These are phyloP conservation scores for Neotoxoptera formosana DNA, from an alignment of 1,140 invertebrate genomes.

Conservation along the genomic window DNA sequence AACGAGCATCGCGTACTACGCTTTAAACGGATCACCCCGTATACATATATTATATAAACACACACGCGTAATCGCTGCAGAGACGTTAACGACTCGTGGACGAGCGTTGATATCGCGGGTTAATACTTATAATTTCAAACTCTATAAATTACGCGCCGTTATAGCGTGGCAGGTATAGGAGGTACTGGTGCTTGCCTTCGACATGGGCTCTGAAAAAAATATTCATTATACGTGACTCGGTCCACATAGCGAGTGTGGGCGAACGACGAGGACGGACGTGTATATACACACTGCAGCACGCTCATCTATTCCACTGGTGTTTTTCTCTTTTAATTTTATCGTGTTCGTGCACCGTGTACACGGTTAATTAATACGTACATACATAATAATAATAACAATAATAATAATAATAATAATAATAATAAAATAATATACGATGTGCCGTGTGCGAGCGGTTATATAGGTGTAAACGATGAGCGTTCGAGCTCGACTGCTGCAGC, in stretches of 20 bases:
- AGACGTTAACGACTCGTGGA: not conserved
- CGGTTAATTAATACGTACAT: not conserved
- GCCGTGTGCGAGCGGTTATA: not conserved
- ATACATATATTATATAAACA: no score
- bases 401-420: not conserved
- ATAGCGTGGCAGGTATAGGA: no score
- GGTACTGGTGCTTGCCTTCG: not conserved
- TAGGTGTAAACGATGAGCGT: not conserved
- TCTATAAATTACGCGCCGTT: slow-evolving; percentile 4
- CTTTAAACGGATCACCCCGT: no score
- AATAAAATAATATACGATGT: not conserved
- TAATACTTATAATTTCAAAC: not conserved
- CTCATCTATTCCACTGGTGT: not conserved
- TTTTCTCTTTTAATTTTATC: slow-evolving; percentile 13
- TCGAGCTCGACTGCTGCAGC: no score
- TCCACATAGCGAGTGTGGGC: not conserved
- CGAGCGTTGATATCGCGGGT: not conserved
- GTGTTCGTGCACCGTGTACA: not conserved
- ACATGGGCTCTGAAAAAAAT: not conserved
- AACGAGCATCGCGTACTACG: no score
- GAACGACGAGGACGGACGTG: not conserved
- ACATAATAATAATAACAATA: not conserved
- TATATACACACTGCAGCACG: not conserved
- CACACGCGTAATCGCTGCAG: not conserved
- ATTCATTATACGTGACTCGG: not conserved